Base-by-base conservation (phyloP, 2,888 invertebrate species). In the Scrobipalpa costella region DNA sequence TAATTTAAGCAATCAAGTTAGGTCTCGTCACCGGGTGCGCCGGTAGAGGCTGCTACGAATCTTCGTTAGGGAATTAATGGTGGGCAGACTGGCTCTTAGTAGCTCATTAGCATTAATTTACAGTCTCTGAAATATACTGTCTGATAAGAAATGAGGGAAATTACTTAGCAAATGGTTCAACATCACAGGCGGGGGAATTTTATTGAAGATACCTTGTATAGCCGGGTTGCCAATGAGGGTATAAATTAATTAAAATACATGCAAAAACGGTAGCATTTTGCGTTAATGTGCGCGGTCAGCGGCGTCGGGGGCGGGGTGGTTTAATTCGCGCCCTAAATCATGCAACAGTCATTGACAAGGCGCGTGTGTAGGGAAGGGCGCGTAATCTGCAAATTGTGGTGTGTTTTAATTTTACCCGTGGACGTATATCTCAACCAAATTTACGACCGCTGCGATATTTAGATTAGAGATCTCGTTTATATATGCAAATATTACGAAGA, bases 1-100 rank as follows among this genome's bases (percentile, higher is more conserved):
- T 85, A 83, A 84, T 64, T 82, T 79, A 81, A 80, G 78, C 81
- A 83, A 83, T 86, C 83, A 83, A 76, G 76, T 72, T 72, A 73
- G 77, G 78, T 76, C 78, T 78, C 78, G 76, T 76, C 78, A 68
- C 66, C 58, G 64, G 64, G 38, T 57, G 62, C 55, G 55, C 38
- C 40, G 62, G 63, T 63, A 57, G 64, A 61, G 63, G 73, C 69
- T 70, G 72, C 72, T 64, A 69, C 70, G 76, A 73, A 75, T 75
- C 74, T 77, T 81, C 79, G 78, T 83, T 80, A 78, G 74, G 74
- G 74, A 73, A 79, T 69, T 55, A 55, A 55, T 55, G 55, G 34
- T 55, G 55, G 55, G 55, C 55, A 55, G 34, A 34, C 55, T 34
- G 55, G n/a, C 55, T 34, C 34, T 55, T 55, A 55, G 55, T 33